phyloP scores from a whole-genome alignment of 2,113 vertebrate species.

The Oceanites oceanicus region DNA sequence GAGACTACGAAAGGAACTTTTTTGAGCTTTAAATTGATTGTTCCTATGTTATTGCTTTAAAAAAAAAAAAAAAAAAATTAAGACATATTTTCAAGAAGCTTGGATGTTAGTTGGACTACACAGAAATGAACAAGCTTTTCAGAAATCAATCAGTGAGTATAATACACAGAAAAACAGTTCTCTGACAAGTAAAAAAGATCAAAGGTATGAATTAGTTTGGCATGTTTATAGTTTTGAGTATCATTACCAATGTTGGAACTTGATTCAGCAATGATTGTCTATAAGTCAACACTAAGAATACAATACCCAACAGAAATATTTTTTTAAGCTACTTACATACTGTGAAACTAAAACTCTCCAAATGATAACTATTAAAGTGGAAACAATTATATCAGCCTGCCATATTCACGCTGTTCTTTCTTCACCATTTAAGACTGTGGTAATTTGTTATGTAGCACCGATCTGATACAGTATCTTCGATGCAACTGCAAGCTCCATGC shows the following conservation, averaged over 20 bases:
- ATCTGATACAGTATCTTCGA: constrained; percentile 28
- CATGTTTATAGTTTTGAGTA: background rate
- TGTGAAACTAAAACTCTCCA: constrained; percentile 16
- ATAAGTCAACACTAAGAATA: background rate
- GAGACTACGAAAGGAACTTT: background rate
- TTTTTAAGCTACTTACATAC: background rate
- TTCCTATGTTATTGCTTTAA: background rate
- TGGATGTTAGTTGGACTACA: background rate
- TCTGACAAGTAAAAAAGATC: background rate
- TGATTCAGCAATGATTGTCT: background rate
- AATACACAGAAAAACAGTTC: background rate
- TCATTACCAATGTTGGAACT: background rate
- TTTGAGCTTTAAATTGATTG: background rate
- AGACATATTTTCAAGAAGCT: background rate
- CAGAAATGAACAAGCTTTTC: background rate
- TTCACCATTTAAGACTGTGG: background rate
- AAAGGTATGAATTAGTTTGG: background rate
- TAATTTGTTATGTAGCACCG: constrained; percentile 27
- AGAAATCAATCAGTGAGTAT: background rate
- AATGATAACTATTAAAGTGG: constrained; percentile 4
- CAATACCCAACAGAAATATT: background rate
- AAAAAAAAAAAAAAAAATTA: no score
- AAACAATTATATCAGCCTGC: constrained; percentile 11
- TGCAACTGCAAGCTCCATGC: constrained; percentile 1
- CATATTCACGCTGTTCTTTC: background rate